Evolutionary conservation across 2,113 vertebrate species (phyloP).

Genomic region (Empidonax traillii): DNA sequence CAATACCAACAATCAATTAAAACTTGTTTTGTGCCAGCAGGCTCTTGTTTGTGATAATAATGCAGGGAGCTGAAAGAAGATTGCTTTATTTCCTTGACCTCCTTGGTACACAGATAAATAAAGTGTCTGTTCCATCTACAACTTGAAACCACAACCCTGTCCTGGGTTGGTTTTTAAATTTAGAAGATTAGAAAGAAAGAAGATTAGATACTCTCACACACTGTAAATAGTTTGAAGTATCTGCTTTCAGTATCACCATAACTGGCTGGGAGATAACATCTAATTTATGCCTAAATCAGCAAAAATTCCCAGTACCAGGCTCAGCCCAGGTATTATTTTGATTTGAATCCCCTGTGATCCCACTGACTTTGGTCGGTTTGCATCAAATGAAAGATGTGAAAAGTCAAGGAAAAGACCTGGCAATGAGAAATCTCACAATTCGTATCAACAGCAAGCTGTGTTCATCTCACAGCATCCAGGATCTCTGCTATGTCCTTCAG

Average conservation of each 20-base stretch:
- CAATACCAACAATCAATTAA: slow-evolving; percentile 29
- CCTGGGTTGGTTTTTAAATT: background rate
- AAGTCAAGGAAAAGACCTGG: background rate
- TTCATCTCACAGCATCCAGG: background rate
- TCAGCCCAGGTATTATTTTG: background rate
- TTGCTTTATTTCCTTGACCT: slow-evolving; percentile 1
- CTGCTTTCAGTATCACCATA: slow-evolving; percentile 32
- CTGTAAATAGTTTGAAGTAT: slow-evolving; percentile 18
- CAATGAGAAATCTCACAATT: background rate
- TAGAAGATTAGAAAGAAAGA: background rate
- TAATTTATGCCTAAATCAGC: slow-evolving; percentile 49
- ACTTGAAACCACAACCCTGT: background rate
- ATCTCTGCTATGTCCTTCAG: background rate
- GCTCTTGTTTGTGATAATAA: slow-evolving; percentile 17
- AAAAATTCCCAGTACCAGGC: slow-evolving; percentile 17
- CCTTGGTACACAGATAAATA: background rate
- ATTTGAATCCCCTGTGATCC: background rate
- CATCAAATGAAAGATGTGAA: background rate
- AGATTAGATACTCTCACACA: background rate
- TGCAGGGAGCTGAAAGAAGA: background rate
- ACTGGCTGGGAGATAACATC: slow-evolving; percentile 39
- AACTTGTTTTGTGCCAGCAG: slow-evolving; percentile 20
- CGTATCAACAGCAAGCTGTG: background rate
- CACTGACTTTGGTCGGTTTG: background rate
- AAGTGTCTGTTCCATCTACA: background rate